These are phyloP conservation scores for Moxostoma hubbsi DNA, from an alignment of 2,797 vertebrate species.

Conservation along the genomic window DNA sequence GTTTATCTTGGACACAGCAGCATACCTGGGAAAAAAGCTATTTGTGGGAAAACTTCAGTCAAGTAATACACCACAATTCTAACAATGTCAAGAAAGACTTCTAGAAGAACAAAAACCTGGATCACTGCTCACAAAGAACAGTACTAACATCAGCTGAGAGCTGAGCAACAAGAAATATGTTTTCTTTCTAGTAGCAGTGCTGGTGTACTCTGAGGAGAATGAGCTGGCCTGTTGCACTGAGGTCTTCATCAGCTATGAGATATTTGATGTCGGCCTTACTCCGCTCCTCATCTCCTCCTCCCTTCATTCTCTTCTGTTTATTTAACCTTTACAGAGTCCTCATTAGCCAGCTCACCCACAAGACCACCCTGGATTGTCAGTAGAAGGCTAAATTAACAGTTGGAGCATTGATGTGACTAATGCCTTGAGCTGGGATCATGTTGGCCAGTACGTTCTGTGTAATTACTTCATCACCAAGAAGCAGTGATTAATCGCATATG, in stretches of 20 bases:
- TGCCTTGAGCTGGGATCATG: slow-evolving; percentile 77
- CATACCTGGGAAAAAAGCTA: too few relatives aligned
- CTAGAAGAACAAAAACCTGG: slow-evolving; percentile 22
- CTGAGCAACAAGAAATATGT: slow-evolving; percentile 21
- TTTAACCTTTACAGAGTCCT: slow-evolving; percentile 82
- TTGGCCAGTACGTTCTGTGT: slow-evolving; percentile 73
- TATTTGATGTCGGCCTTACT: slow-evolving; percentile 46
- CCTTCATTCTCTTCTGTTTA: slow-evolving; percentile 68
- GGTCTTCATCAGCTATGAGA: slow-evolving; percentile 36
- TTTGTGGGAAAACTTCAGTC: not conserved
- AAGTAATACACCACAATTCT: not conserved
- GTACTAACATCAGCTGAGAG: slow-evolving; percentile 36
- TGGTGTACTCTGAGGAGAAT: slow-evolving; percentile 24
- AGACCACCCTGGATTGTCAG: slow-evolving; percentile 74
- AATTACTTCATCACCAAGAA: slow-evolving; percentile 80
- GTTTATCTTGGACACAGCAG: too few relatives aligned
- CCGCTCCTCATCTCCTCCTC: slow-evolving; percentile 9
- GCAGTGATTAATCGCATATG: slow-evolving; percentile 73
- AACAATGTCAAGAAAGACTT: slow-evolving; percentile 25
- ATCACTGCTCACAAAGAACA: not conserved
- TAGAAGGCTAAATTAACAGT: slow-evolving; percentile 78
- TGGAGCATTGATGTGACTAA: slow-evolving; percentile 78
- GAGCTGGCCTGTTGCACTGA: slow-evolving; percentile 11
- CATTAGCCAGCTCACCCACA: slow-evolving; percentile 72
- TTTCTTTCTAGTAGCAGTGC: slow-evolving; percentile 37